Evolutionary conservation across 53 echinoderm and acorn worm genomes (phyloP).

Genomic region (Paelopatides confundens): DNA sequence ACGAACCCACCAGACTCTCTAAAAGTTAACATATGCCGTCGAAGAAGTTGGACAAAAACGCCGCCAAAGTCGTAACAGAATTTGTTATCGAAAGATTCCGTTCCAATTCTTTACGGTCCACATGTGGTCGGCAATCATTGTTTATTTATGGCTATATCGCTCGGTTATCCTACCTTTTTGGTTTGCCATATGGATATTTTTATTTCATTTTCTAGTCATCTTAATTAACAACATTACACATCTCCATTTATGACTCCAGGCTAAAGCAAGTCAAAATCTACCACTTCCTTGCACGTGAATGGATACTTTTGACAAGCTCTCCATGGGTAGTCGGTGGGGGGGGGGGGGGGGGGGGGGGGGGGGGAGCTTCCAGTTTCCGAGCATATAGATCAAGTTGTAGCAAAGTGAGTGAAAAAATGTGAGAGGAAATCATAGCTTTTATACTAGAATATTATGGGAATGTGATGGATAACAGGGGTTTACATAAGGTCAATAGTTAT

Average conservation of each 20-base stretch:
- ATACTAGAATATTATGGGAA: no score
- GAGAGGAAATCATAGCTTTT: not conserved
- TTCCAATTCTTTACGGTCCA: slow-evolving; percentile 43
- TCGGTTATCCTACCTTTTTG: slow-evolving; percentile 1
- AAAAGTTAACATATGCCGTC: slow-evolving; percentile 43
- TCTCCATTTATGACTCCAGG: slow-evolving; percentile 12
- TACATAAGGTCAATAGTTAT: no score
- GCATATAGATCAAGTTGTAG: not conserved
- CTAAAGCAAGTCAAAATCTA: not conserved
- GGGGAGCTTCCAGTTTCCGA: not conserved
- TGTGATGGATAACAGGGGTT: no score
- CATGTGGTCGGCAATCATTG: slow-evolving; percentile 11
- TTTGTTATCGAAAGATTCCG: slow-evolving; percentile 32
- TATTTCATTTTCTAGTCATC: not conserved
- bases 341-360: not conserved
- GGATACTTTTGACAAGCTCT: not conserved
- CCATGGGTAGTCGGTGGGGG: not conserved
- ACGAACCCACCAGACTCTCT: slow-evolving; percentile 35
- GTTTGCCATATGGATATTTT: slow-evolving; percentile 27
- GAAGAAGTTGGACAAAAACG: slow-evolving; percentile 22
- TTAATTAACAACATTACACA: slow-evolving; percentile 27
- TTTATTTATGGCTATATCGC: slow-evolving; percentile 33
- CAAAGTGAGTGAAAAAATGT: not conserved
- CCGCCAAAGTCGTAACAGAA: slow-evolving; percentile 17
- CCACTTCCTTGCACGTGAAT: not conserved